Evolutionary conservation across 1,140 invertebrate species (phyloP).

Genomic region (Dicyema japonicum): DNA sequence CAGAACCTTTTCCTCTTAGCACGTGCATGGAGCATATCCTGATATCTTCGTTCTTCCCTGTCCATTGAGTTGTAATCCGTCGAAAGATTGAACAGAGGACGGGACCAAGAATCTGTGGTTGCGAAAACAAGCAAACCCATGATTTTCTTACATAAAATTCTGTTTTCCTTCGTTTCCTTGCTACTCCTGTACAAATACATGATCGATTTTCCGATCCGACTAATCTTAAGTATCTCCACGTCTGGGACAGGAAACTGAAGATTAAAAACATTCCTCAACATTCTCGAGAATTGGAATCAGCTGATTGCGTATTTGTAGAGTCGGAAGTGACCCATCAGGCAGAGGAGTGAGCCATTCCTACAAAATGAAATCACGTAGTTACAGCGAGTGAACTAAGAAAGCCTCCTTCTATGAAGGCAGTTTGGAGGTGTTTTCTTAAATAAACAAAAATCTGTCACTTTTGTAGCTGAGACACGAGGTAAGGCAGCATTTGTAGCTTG

Average conservation of each 20-base stretch:
- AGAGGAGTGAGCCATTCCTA: conserved; percentile 93
- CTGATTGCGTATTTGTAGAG: conserved; percentile 51
- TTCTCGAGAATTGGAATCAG: conserved; percentile 48
- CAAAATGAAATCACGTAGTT: too few relatives aligned
- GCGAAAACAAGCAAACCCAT: not conserved
- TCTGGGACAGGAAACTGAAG: conserved; percentile 62
- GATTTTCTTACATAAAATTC: too few relatives aligned
- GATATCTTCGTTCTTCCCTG: conserved; percentile 2
- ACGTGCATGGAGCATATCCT: too few relatives aligned
- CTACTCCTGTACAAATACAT: conserved; percentile 99
- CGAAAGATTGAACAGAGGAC: conserved; percentile 3
- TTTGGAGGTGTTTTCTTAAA: too few relatives aligned
- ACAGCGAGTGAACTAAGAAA: too few relatives aligned
- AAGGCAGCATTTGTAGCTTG: too few relatives aligned
- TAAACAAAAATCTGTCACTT: too few relatives aligned
- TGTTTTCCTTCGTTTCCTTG: conserved; percentile 69
- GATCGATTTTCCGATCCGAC: conserved; percentile 76
- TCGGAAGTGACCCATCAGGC: conserved; percentile 70
- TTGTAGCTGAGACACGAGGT: too few relatives aligned
- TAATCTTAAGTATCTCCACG: conserved; percentile 53
- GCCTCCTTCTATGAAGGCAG: too few relatives aligned
- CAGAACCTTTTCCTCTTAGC: too few relatives aligned
- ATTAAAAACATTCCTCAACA: too few relatives aligned
- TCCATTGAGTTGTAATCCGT: conserved; percentile 1
- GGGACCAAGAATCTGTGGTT: conserved; percentile 2